phyloP scores from a whole-genome alignment of 2,113 vertebrate species.

The Phylloscopus trochilus region DNA sequence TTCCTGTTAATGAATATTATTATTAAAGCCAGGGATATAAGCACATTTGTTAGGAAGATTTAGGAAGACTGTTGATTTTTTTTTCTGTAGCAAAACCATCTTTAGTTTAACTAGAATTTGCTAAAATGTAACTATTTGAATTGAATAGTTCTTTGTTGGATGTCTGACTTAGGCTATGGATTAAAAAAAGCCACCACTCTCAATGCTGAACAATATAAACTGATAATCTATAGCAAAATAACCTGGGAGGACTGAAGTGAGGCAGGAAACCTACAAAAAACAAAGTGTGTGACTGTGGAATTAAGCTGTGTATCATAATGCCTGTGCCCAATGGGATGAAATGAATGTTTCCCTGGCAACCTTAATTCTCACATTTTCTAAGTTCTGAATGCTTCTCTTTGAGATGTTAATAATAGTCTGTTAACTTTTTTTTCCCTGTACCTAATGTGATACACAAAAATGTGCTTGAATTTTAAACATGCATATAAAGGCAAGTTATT shows the following conservation, averaged over 20 bases:
- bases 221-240: neutral
- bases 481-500: neutral
- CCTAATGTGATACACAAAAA: neutral
- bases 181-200: neutral
- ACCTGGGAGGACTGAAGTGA: neutral
- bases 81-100: neutral
- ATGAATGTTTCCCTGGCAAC: slow-evolving; percentile 27
- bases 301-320: neutral
- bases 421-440: neutral
- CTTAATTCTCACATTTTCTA: neutral
- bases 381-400: slow-evolving; percentile 1
- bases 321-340: neutral
- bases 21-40: neutral
- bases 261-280: neutral
- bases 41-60: neutral
- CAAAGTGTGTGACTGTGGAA: neutral
- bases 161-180: neutral
- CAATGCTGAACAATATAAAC: neutral
- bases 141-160: neutral
- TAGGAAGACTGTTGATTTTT: neutral
- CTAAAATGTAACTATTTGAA: neutral
- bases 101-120: neutral
- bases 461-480: neutral
- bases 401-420: slow-evolving; percentile 11
- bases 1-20: neutral